Percentiles rank a stretch among this genome's conserved stretches.
These are phyloP conservation scores for Melolontha melolontha DNA, from an alignment of 2,888 invertebrate species.

Conservation along the genomic window DNA sequence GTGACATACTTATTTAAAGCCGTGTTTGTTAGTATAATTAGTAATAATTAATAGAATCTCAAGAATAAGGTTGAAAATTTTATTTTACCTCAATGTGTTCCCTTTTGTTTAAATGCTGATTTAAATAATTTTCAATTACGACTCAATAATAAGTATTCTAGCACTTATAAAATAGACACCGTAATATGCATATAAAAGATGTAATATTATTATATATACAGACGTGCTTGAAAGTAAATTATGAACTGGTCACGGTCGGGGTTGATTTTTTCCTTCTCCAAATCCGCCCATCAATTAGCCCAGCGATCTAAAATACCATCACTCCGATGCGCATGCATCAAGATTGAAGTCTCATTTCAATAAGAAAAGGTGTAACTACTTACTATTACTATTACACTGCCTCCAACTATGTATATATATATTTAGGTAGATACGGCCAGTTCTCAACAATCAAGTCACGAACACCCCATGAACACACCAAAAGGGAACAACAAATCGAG, in stretches of 20 bases:
- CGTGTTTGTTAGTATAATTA: too few relatives aligned
- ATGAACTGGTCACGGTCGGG: slow-evolving; percentile 1
- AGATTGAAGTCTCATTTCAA: slow-evolving; percentile 39
- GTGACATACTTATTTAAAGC: too few relatives aligned
- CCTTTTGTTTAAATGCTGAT: too few relatives aligned
- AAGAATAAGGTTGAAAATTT: too few relatives aligned
- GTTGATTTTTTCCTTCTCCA: slow-evolving; percentile 18
- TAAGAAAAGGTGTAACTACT: slow-evolving; percentile 19
- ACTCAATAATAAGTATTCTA: too few relatives aligned
- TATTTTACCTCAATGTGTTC: too few relatives aligned
- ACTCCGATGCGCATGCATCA: slow-evolving; percentile 20
- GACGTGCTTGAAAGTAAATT: too few relatives aligned
- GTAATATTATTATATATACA: too few relatives aligned
- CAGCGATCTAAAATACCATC: slow-evolving; percentile 28
- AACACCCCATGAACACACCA: slow-evolving; percentile 13
- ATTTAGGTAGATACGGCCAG: neutral
- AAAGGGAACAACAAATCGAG: neutral
- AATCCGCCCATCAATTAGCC: slow-evolving; percentile 39
- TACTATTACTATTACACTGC: slow-evolving; percentile 18
- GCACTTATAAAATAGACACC: too few relatives aligned
- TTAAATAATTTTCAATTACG: too few relatives aligned
- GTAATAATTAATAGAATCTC: too few relatives aligned
- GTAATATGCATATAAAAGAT: too few relatives aligned
- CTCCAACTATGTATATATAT: neutral
- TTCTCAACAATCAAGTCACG: slow-evolving; percentile 33